Percentiles rank a stretch among this genome's conserved stretches.
phyloP scores from a whole-genome alignment of 2,797 vertebrate species.

The Girardinus metallicus region DNA sequence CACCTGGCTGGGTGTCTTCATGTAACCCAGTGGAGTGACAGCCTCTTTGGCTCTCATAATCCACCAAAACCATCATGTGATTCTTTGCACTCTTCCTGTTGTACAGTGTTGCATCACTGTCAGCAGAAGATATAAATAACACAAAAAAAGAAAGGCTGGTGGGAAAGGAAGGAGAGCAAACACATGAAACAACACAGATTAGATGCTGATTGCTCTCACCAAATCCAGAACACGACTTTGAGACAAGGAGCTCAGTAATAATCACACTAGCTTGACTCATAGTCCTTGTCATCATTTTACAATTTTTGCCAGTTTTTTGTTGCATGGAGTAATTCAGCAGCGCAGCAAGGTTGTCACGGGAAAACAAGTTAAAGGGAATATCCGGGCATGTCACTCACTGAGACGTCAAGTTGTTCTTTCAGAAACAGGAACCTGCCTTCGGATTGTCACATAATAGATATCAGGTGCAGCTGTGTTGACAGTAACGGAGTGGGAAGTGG shows the following conservation, averaged over 20 bases:
- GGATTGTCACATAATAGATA: conserved; percentile 40
- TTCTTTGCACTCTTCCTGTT: conserved; percentile 65
- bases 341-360: conserved; percentile 43
- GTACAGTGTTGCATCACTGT: conserved; percentile 63
- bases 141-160: conserved; percentile 34
- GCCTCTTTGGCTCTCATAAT: conserved; percentile 65
- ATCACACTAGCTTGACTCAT: conserved; percentile 48
- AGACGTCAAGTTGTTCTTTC: conserved; percentile 41
- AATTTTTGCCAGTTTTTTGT: conserved; percentile 41
- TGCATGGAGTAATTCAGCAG: conserved; percentile 41
- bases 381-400: conserved; percentile 56
- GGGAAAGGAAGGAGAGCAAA: conserved; percentile 42
- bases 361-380: conserved; percentile 59
- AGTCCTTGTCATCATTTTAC: conserved; percentile 41
- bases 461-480: conserved; percentile 55
- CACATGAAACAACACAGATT: conserved; percentile 50
- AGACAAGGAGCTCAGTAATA: conserved; percentile 36
- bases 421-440: conserved; percentile 27
- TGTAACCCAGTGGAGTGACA: conserved; percentile 51
- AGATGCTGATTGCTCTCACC: conserved; percentile 41
- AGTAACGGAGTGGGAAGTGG: conserved; percentile 56
- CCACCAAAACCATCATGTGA: conserved; percentile 60
- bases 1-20: conserved; percentile 39
- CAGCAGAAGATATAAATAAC: conserved; percentile 72
- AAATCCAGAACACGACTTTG: conserved; percentile 33